Base-by-base conservation (phyloP, 2,797 vertebrate species). In the Phoeniculus purpureus region DNA sequence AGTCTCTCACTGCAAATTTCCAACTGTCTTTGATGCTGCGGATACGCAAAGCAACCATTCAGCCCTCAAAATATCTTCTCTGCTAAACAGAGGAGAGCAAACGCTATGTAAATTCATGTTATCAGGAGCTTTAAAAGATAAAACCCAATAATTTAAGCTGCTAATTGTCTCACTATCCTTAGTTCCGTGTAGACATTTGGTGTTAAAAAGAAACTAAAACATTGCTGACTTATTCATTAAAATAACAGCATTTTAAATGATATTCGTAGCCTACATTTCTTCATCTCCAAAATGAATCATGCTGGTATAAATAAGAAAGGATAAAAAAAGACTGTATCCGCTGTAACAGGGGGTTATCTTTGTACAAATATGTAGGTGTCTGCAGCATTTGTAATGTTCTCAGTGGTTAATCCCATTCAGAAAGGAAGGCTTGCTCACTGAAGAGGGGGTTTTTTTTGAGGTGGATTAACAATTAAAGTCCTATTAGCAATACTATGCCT, bases 201-300 rank as follows among this genome's bases (percentile, higher is more conserved):
- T 90, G 51, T 77, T 89, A 81, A 81, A 79, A 55, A 71, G 85
- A 84, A 91, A 78, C 43, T 34, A 83, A 95, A 93, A 77, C 90
- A 90, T 34, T 66, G 74, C 81, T 73, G 75, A 71, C 59, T 95
- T 96, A 74, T 52, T 95, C 81, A 91, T 94, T 85, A 79, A 94
- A 96, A 95, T 93, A 92, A 95, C 80, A 85, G 84, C 76, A 59
- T 93, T 94, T 95, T 92, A 93, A 96, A 94, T 95, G 81, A 85
- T 84, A 96, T 97, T 94, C 94, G 93, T 92, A 92, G 95, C 95
- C 95, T 94, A 94, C 89, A 84, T 89, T 92, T 85, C 94, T 95
- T 85, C 94, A 85, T 88, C 92, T 93, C 93, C 91, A 91, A 93
- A 95, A 92, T 97, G 98, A 98, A 96, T 98, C 97, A 98, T 79